Evolutionary conservation across 1,140 invertebrate genomes (phyloP), one percentile per base, ranked within the genome.

Genomic region (Druon quercuslanigerum): DNA sequence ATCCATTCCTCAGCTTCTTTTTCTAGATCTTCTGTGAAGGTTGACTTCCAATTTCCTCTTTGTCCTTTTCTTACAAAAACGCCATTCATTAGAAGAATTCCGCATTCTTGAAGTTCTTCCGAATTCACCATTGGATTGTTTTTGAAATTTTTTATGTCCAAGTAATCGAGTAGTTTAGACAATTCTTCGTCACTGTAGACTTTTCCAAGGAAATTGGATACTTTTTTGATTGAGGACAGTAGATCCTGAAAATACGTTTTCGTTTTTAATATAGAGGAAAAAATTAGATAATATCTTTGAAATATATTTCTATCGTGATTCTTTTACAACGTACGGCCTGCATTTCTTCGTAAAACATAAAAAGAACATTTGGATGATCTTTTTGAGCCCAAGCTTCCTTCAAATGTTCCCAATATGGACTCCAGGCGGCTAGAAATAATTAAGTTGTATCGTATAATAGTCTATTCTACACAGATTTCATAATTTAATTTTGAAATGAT

Each of bases 281-380:
- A 46, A 46, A 0, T 46, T 0, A 46, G 40, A 11, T 9, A 46
- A 6, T 11, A 46, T 19, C 54, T 73, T 52, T 14, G 54, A 25
- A 20, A 56, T 56, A 13, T 14, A 50, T 16, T 50, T 71, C 17
- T 12, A 56, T 72, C 17, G 40, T 70, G 19, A 74, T 19, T 73
- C 73, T 66, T 54, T 60, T 73, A 81, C 73, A 33, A 79, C 79
- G 84, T 89, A 94, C 94, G 85, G 92, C 92, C 66, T 92, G 92
- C 88, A 97, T 94, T 80, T 97, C 94, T 90, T 97, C 96, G 85
- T 97, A 97, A 85, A 96, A 96, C 25, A 96, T 85, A 84, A 96
- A 96, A 0, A 96, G 85, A 60, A 97, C 85, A 86, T 96, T 96
- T 8, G 93, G 90, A 83, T 96, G 90, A 78, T 96, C 77, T 80